Base-by-base conservation (phyloP, 2,888 invertebrate species). In the Phytoseiulus persimilis region DNA sequence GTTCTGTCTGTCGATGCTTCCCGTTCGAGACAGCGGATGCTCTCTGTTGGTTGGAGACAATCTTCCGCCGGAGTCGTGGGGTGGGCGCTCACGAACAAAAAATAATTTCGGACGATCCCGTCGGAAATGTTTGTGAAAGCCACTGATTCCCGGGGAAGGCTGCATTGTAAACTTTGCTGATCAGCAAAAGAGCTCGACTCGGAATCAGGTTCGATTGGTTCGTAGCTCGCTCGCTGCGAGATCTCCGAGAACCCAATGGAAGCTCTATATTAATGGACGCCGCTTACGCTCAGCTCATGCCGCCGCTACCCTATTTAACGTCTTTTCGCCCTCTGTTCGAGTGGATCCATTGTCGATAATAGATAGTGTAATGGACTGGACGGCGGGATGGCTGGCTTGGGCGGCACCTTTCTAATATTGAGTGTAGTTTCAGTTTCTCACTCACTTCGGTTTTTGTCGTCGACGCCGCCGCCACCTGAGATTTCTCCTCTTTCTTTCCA, bases 281-380 rank as follows among this genome's bases (percentile, higher is more conserved):
- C 18, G 65, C 65, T 65, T 3, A 3, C 18, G 14, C 65, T 65
- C 65, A 11, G 65, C 65, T 65, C 18, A 3, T 39, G 39, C 39
- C 18, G 65, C 65, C 18, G 65, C 65, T 65, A 65, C 65, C 65
- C 65, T 65, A 65, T 65, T 65, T 65, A 65, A 65, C 65, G 65
- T 65, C 65, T 65, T 65, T 65, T 65, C 65, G 65, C 65, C 65
- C 65, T 65, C 65, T 65, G 65, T 65, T 65, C 65, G 65, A 65
- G 65, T 65, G 65, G 65, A 65, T 65, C 65, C 65, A 65, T 65
- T 65, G 65, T 65, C 65, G 65, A 65, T 65, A 65, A 65, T 65
- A 65, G 65, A 65, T 65, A 65, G 65, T 65, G 65, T 65, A 65
- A 65, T 65, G 65, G 65, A 65, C 65, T 65, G 65, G 65, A 65